These are phyloP conservation scores for Pachyrhynchus sulphureomaculatus DNA, from an alignment of 1,140 invertebrate genomes.

Conservation along the genomic window DNA sequence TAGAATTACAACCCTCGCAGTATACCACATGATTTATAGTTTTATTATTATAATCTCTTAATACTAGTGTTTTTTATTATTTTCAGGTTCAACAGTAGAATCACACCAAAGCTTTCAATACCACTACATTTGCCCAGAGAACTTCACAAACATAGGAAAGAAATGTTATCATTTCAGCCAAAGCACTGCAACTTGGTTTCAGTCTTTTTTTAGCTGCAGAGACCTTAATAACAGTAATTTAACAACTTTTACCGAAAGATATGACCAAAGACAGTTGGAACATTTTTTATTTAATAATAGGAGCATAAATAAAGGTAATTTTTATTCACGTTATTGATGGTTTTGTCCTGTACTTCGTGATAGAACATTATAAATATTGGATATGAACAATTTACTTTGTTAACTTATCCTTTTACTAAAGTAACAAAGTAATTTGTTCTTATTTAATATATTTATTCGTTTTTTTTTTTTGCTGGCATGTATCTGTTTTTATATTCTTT, in stretches of 20 bases:
- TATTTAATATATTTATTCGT: too few species aligned
- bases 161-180: constrained; percentile 27
- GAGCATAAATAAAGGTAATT: constrained; percentile 10
- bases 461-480: too few species aligned
- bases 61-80: too few species aligned
- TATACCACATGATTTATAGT: too few species aligned
- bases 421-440: too few species aligned
- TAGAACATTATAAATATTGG: too few species aligned
- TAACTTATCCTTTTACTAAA: too few species aligned
- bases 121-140: constrained; percentile 18
- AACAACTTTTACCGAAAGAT: constrained; percentile 13
- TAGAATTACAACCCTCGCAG: too few species aligned
- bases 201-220: constrained; percentile 18
- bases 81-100: constrained; percentile 7
- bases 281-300: constrained; percentile 15
- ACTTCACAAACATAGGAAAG: constrained; percentile 14
- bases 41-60: too few species aligned
- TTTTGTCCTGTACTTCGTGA: too few species aligned
- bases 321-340: background rate
- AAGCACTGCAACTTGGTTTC: constrained; percentile 19
- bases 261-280: constrained; percentile 20
- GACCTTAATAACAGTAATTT: constrained; percentile 18
- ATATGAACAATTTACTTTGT: too few species aligned
- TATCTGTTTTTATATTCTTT: too few species aligned
- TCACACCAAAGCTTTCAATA: constrained; percentile 4